Percentiles rank a stretch among this genome's conserved stretches.
Evolutionary conservation across 2,797 vertebrate genomes (phyloP).

Genomic region (Trachops cirrhosus): DNA sequence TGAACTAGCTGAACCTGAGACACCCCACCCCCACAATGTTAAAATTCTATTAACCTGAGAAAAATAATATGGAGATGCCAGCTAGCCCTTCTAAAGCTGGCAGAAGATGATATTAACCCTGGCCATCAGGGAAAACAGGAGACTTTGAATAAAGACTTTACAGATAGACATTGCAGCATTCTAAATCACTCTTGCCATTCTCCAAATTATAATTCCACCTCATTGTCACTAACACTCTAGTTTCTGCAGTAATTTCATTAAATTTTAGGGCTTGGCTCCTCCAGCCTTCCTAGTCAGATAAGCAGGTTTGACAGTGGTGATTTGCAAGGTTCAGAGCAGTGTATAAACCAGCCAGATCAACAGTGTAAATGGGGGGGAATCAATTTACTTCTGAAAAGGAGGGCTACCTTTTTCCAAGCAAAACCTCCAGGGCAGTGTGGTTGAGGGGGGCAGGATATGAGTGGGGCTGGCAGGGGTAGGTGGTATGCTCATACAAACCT

Average conservation of each 20-base stretch:
- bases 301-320: slow-evolving; percentile 56
- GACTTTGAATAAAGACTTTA: slow-evolving; percentile 47
- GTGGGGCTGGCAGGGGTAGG: accelerated
- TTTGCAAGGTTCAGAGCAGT: slow-evolving; percentile 54
- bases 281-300: slow-evolving; percentile 67
- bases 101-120: slow-evolving; percentile 19
- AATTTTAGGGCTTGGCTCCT: slow-evolving; percentile 71
- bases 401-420: not conserved
- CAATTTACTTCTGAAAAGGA: not conserved
- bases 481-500: accelerated
- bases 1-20: not conserved
- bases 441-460: not conserved
- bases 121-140: slow-evolving; percentile 41
- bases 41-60: not conserved
- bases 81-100: not conserved
- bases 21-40: not conserved
- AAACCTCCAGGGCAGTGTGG: not conserved
- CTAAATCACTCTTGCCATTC: slow-evolving; percentile 65
- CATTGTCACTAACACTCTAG: slow-evolving; percentile 63
- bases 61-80: not conserved
- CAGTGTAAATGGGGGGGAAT: not conserved
- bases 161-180: not conserved
- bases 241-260: slow-evolving; percentile 71
- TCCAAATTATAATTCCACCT: slow-evolving; percentile 69
- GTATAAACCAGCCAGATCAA: slow-evolving; percentile 28